Percentiles rank a stretch among this genome's conserved stretches.
phyloP scores from a whole-genome alignment of 2,113 vertebrate genomes.

The Diadophis punctatus region DNA sequence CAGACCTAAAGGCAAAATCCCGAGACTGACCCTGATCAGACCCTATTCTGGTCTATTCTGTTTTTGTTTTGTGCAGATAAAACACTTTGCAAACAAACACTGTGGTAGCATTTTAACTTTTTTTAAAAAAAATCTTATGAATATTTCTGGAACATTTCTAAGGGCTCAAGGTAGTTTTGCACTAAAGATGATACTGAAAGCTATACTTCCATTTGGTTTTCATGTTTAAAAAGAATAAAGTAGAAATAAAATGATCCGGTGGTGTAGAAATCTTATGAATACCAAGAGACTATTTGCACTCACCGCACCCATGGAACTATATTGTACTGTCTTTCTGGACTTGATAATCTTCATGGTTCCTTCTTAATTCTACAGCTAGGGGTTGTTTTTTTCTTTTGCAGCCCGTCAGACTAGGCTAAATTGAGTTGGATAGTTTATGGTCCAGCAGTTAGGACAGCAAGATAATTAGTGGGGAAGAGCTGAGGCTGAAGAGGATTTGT shows the following conservation, averaged over 20 bases:
- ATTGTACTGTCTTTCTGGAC: not conserved
- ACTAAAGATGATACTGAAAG: not conserved
- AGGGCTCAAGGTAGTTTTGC: not conserved
- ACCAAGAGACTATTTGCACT: not conserved
- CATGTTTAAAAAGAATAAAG: not conserved
- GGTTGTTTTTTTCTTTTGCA: not conserved
- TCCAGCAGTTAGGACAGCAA: not conserved
- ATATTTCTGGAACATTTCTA: not conserved
- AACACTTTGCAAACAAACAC: not conserved
- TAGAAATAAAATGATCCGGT: not conserved
- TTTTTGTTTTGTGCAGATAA: not conserved
- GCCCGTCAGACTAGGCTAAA: not conserved
- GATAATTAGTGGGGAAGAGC: not conserved
- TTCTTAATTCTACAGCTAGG: not conserved
- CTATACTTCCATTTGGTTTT: not conserved
- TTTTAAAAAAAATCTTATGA: not conserved
- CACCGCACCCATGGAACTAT: not conserved
- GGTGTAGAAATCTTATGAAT: not conserved
- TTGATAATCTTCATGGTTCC: not conserved
- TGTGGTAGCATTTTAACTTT: not conserved
- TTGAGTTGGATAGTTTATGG: not conserved
- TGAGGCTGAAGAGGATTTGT: not conserved
- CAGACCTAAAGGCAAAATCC: not conserved
- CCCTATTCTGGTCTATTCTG: not conserved
- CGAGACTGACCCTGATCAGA: not conserved